A percentile compares a stretch with the other conserved stretches of the same genome.
Evolutionary conservation across 1,140 invertebrate species (phyloP).

Genomic region (Mactra quadrangularis): DNA sequence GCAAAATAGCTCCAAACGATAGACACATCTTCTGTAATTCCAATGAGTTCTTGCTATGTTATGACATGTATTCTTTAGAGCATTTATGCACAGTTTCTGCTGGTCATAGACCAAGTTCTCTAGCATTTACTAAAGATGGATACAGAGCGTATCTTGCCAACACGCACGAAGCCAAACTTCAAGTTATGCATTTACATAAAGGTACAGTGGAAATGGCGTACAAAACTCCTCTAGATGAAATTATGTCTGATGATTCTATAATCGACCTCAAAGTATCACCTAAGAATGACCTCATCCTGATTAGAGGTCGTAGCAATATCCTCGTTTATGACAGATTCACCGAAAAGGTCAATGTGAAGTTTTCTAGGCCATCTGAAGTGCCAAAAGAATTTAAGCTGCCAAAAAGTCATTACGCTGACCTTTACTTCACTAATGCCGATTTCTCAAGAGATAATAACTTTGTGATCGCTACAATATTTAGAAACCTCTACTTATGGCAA

Average conservation of each 20-base stretch:
- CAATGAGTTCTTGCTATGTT: slow-evolving; percentile 74
- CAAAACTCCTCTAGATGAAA: slow-evolving; percentile 73
- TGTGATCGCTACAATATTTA: slow-evolving; percentile 79
- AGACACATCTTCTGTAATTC: slow-evolving; percentile 79
- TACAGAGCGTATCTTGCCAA: slow-evolving; percentile 73
- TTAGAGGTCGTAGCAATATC: slow-evolving; percentile 72
- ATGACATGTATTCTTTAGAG: slow-evolving; percentile 76
- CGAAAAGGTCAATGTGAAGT: slow-evolving; percentile 72
- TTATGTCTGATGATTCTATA: slow-evolving; percentile 73
- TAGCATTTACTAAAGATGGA: slow-evolving; percentile 75
- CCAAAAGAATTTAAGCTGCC: slow-evolving; percentile 81
- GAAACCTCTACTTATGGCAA: slow-evolving; percentile 81
- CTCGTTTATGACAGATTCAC: slow-evolving; percentile 74
- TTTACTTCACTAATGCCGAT: slow-evolving; percentile 76
- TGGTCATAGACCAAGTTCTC: slow-evolving; percentile 66
- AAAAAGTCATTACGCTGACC: slow-evolving; percentile 67
- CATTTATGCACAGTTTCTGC: slow-evolving; percentile 72
- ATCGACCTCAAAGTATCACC: slow-evolving; percentile 68
- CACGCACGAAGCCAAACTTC: slow-evolving; percentile 72
- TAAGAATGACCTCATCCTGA: slow-evolving; percentile 72
- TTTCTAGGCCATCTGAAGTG: slow-evolving; percentile 74
- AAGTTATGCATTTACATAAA: slow-evolving; percentile 73
- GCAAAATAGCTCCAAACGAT: slow-evolving; percentile 76
- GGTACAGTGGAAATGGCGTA: slow-evolving; percentile 78
- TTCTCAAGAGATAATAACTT: slow-evolving; percentile 78